A percentile compares a stretch with the other conserved stretches of the same genome.
These are phyloP conservation scores for Indicator indicator DNA, from an alignment of 2,113 vertebrate species.

Conservation along the genomic window DNA sequence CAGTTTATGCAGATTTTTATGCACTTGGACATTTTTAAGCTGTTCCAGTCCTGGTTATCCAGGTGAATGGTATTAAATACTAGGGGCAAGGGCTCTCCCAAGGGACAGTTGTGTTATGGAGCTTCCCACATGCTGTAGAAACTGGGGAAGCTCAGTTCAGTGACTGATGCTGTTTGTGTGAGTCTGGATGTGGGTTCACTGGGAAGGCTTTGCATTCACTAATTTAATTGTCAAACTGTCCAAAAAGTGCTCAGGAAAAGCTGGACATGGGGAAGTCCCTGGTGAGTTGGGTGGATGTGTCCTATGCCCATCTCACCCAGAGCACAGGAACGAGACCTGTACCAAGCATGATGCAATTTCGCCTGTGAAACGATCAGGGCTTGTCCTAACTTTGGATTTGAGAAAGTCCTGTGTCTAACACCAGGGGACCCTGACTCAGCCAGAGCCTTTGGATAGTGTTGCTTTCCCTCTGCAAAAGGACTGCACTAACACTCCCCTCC, in stretches of 20 bases:
- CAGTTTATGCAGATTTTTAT: neutral
- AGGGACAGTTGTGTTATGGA: neutral
- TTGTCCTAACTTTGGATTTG: neutral
- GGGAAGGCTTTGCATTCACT: neutral
- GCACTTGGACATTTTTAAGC: neutral
- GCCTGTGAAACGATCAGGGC: neutral
- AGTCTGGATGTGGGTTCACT: neutral
- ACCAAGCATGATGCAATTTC: neutral
- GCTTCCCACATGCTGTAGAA: neutral
- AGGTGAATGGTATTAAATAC: neutral
- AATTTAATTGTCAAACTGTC: neutral
- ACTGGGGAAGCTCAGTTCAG: neutral
- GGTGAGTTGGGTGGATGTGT: neutral
- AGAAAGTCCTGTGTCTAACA: neutral
- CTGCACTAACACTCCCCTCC: neutral
- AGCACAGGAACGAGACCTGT: neutral
- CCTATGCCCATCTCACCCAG: neutral
- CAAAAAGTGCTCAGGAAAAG: neutral
- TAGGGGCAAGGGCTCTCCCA: accelerated
- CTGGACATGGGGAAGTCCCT: accelerated
- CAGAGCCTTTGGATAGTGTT: neutral
- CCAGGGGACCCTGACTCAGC: accelerated
- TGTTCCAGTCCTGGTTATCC: neutral
- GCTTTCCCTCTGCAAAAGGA: accelerated
- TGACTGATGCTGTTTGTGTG: neutral